phyloP scores from a whole-genome alignment of 2,797 vertebrate species.

The Urocyon cinereoargenteus region DNA sequence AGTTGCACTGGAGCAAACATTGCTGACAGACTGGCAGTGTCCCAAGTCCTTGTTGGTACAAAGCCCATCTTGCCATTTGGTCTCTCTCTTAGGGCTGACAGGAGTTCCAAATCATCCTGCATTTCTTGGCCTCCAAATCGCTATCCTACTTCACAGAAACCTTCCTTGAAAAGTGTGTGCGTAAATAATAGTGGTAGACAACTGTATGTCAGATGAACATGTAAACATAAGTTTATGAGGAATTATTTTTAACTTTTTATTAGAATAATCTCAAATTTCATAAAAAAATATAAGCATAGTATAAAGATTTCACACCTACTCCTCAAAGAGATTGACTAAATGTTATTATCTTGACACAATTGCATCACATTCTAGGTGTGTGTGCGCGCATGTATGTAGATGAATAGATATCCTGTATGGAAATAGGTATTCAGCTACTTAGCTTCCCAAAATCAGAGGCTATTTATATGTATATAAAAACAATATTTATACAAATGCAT shows the following conservation, averaged over 20 bases:
- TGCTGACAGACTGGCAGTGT: constrained; percentile 54
- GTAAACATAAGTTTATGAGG: not conserved
- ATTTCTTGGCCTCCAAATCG: not conserved
- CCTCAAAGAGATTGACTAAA: not conserved
- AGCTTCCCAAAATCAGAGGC: not conserved
- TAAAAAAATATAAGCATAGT: not conserved
- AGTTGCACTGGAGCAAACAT: not conserved
- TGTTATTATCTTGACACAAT: not conserved
- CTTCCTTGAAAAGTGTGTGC: not conserved
- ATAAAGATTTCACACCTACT: not conserved
- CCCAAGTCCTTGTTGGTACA: constrained; percentile 49
- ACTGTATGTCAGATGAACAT: not conserved
- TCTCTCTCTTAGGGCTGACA: constrained; percentile 45
- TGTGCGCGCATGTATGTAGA: not conserved
- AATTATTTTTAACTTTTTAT: not conserved
- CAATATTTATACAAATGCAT: not conserved
- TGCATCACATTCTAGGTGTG: not conserved
- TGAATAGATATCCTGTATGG: not conserved
- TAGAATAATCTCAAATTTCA: not conserved
- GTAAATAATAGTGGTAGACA: not conserved
- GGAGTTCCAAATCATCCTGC: constrained; percentile 15
- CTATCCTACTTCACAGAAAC: not conserved
- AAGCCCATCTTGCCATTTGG: constrained; percentile 62
- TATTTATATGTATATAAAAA: not conserved
- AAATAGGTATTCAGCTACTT: not conserved